Base-by-base conservation (phyloP, 2,113 vertebrate genomes). In the Entelurus aequoreus region DNA sequence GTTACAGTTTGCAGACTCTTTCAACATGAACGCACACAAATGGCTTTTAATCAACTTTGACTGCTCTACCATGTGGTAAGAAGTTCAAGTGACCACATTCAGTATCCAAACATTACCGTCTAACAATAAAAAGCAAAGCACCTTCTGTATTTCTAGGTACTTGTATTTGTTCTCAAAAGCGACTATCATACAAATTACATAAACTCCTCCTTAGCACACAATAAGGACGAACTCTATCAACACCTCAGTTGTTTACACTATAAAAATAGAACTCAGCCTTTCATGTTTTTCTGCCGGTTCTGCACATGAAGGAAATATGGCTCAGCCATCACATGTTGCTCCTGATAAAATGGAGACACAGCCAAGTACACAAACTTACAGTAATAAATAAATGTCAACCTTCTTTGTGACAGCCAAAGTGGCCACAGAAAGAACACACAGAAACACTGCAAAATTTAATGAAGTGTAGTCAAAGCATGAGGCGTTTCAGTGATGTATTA, bases 1-100 rank as follows among this genome's bases (percentile, higher is more conserved):
- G 72, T 81, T 77, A 68, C 55, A 99, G 97, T 96, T 93, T 88
- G 95, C 96, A 66, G 94, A 99, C 75, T 98, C 97, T 5, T 98
- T 98, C 75, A 95, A 98, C 82, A 97, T 98, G 61, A 99, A 97
- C 72, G 90, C 97, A 54, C 97, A 99, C 85, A 99, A 99, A 71
- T 98, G 94, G 95, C 91, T 99, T 15, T 77, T 97, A 56, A 76
- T 98, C 83, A 98, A 96, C 86, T 98, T 98, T 86, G 97, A 99
- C 88, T 99, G 97, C 79, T 99, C 97, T n/a, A 49, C 94, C 28
- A 92, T 99, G 94, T 99, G 97, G 97, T 99, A 81, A 94, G 95
- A 55, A 72, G 4, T 65, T 9, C 10, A 13, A 35, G 21, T 42
- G 16, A 28, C 10, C 9, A 5, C 4, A 16, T 9, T 50, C 15